Evolutionary conservation across 2,113 vertebrate genomes (phyloP).

Genomic region (Silurus asotus): DNA sequence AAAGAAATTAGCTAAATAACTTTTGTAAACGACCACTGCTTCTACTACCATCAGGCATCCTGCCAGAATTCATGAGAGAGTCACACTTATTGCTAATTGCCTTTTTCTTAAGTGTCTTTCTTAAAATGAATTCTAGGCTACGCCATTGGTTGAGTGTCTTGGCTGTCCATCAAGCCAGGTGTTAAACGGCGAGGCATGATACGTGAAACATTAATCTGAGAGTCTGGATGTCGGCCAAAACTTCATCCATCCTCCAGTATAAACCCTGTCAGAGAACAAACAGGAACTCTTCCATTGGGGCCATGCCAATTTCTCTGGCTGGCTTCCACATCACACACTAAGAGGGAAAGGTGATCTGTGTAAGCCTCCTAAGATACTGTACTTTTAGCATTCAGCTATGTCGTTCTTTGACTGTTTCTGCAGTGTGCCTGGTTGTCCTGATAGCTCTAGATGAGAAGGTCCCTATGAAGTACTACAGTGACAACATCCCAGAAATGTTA

Average conservation of each 20-base stretch:
- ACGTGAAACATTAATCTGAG: neutral
- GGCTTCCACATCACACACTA: conserved; percentile 6
- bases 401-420: neutral
- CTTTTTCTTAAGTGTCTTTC: neutral
- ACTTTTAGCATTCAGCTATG: neutral
- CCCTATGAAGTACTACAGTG: neutral
- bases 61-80: neutral
- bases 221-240: neutral
- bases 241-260: neutral
- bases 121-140: neutral
- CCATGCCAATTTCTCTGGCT: conserved; percentile 7
- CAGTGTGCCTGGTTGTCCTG: neutral
- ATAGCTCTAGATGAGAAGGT: neutral
- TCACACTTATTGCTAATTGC: neutral
- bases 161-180: neutral
- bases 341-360: conserved; percentile 5
- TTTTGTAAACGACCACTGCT: neutral
- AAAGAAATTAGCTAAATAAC: neutral
- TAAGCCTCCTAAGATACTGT: neutral
- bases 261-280: conserved; percentile 5
- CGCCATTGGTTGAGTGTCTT: too few species aligned
- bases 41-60: neutral
- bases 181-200: neutral
- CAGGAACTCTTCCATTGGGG: neutral
- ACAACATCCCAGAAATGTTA: neutral